Percentiles rank a stretch among this genome's conserved stretches.
phyloP scores from a whole-genome alignment of 2,888 invertebrate genomes.

The Sclerodermus sp. region DNA sequence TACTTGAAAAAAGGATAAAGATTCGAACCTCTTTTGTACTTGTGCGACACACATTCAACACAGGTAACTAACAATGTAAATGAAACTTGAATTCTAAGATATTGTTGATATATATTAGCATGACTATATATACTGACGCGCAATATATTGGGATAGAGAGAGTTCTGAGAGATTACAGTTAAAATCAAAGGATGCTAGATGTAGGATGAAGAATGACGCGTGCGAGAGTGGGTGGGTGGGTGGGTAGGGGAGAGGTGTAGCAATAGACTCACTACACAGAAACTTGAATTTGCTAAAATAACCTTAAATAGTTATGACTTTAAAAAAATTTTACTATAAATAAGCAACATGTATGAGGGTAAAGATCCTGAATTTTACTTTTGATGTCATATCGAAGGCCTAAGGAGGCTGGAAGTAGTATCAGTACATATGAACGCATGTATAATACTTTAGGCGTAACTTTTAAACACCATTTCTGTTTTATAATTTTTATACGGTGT shows the following conservation, averaged over 20 bases:
- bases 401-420: conserved; percentile 40
- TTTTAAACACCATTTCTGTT: conserved; percentile 43
- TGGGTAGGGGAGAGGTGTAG: background rate
- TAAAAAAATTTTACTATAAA: conserved; percentile 7
- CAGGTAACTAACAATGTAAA: no score
- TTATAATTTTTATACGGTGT: conserved; percentile 50
- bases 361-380: conserved; percentile 20
- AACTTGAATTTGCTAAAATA: background rate
- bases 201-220: no score
- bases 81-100: no score
- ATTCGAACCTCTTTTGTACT: conserved; percentile 34
- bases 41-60: no score
- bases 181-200: no score
- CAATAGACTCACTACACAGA: background rate
- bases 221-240: no score
- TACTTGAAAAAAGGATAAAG: conserved; percentile 10
- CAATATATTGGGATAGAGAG: no score
- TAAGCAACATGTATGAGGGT: background rate
- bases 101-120: no score
- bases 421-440: conserved; percentile 34
- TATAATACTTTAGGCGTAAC: conserved; percentile 45
- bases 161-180: no score
- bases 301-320: background rate
- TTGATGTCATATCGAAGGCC: conserved; percentile 38
- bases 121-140: no score